Evolutionary conservation across 2,888 invertebrate species (phyloP).

Genomic region (Cabera pusaria): DNA sequence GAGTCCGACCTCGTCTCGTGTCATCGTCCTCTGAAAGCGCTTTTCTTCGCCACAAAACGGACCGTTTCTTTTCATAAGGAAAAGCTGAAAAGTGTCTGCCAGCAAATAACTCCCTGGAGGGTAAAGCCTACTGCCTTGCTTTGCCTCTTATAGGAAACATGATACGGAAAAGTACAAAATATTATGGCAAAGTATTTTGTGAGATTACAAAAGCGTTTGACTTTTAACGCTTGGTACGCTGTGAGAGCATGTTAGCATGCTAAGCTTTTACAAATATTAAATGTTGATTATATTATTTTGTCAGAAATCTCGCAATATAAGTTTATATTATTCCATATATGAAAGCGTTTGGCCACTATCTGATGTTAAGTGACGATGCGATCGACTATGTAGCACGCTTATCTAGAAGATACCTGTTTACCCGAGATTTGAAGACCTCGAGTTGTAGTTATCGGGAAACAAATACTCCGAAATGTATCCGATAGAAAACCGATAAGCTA

Average conservation of each 20-base stretch:
- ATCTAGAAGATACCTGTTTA: no score
- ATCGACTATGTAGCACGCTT: no score
- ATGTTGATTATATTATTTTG: slow-evolving; percentile 18
- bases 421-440: no score
- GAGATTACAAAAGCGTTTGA: slow-evolving; percentile 40
- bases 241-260: slow-evolving; percentile 20
- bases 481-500: no score
- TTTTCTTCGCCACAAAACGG: slow-evolving; percentile 82
- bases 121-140: slow-evolving; percentile 79
- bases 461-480: no score
- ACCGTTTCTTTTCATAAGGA: slow-evolving; percentile 82
- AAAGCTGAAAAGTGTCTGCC: slow-evolving; percentile 82
- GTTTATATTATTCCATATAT: slow-evolving; percentile 11
- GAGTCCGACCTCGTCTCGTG: slow-evolving; percentile 81
- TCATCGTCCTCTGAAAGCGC: slow-evolving; percentile 83
- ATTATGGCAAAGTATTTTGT: slow-evolving; percentile 47
- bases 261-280: slow-evolving; percentile 16
- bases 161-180: slow-evolving; percentile 70
- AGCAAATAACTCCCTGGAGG: slow-evolving; percentile 82
- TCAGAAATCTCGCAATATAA: slow-evolving; percentile 16
- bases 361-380: no score
- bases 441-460: no score
- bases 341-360: no score
- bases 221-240: slow-evolving; percentile 21
- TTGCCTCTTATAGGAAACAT: slow-evolving; percentile 64